phyloP scores from a whole-genome alignment of 2,888 invertebrate species.

The Perdita meconis region DNA sequence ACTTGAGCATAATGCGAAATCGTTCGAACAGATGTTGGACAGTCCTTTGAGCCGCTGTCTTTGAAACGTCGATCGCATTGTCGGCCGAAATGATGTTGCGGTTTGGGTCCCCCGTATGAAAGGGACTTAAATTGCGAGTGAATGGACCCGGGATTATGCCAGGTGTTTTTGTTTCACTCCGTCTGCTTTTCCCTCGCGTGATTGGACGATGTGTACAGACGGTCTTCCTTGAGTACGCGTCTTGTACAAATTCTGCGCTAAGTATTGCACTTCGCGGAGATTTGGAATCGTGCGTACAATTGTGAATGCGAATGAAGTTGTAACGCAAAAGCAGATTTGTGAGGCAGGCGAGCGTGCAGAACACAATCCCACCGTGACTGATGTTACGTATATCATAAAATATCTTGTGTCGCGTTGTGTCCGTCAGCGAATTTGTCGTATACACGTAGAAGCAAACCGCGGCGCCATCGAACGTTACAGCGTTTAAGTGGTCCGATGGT shows the following conservation, averaged over 20 bases:
- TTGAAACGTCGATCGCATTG: slow-evolving; percentile 74
- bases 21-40: slow-evolving; percentile 79
- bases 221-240: no score
- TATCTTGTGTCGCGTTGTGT: slow-evolving; percentile 50
- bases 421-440: slow-evolving; percentile 46
- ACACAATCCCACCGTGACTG: slow-evolving; percentile 52
- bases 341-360: slow-evolving; percentile 48
- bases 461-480: neutral
- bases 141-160: slow-evolving; percentile 73
- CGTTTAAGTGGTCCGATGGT: slow-evolving; percentile 18
- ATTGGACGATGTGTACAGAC: no score
- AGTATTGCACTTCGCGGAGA: no score
- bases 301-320: slow-evolving; percentile 38
- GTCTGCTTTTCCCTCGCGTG: slow-evolving; percentile 12
- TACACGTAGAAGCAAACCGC: slow-evolving; percentile 3
- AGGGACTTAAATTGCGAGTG: slow-evolving; percentile 77
- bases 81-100: slow-evolving; percentile 76
- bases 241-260: no score
- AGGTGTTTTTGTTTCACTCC: slow-evolving; percentile 56
- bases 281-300: no score
- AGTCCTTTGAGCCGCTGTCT: slow-evolving; percentile 68
- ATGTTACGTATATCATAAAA: slow-evolving; percentile 43
- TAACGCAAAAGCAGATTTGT: slow-evolving; percentile 31
- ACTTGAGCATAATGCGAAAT: slow-evolving; percentile 72
- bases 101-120: slow-evolving; percentile 75